Evolutionary conservation across 2,888 invertebrate species (phyloP).

Genomic region (Leptodirus hochenwartii): DNA sequence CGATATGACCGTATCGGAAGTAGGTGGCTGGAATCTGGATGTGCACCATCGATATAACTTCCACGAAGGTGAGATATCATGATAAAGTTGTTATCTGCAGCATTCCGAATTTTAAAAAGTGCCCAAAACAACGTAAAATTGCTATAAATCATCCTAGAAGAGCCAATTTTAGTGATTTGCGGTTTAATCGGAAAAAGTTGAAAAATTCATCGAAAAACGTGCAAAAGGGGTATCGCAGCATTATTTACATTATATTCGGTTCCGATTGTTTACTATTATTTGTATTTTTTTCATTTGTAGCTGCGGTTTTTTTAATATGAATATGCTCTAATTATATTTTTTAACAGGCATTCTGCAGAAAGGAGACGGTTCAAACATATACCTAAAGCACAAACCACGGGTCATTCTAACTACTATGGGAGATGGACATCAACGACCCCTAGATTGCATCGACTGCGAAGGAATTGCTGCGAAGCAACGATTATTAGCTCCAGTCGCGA

Average conservation of each 20-base stretch:
- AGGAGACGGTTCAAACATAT: slow-evolving; percentile 92
- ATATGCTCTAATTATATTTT: slow-evolving; percentile 2
- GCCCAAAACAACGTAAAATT: neutral
- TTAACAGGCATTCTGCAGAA: slow-evolving; percentile 78
- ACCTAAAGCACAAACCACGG: slow-evolving; percentile 80
- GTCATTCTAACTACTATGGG: slow-evolving; percentile 85
- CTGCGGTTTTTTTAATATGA: too few species aligned
- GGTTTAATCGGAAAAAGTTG: too few species aligned
- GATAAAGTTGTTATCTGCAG: neutral
- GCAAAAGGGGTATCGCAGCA: too few species aligned
- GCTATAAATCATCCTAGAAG: too few species aligned
- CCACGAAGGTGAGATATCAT: slow-evolving; percentile 58
- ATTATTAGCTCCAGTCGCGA: slow-evolving; percentile 79
- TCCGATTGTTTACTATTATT: too few species aligned
- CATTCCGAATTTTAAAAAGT: neutral
- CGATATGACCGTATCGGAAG: slow-evolving; percentile 92
- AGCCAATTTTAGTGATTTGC: too few species aligned
- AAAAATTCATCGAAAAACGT: too few species aligned
- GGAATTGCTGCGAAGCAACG: slow-evolving; percentile 64
- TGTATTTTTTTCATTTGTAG: neutral
- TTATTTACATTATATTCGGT: too few species aligned
- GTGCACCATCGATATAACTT: slow-evolving; percentile 96
- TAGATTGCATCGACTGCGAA: slow-evolving; percentile 76
- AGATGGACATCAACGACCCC: slow-evolving; percentile 72
- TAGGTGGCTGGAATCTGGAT: slow-evolving; percentile 95